Base-by-base conservation (phyloP, 1,140 invertebrate species). In the Trinorchestia longiramus region DNA sequence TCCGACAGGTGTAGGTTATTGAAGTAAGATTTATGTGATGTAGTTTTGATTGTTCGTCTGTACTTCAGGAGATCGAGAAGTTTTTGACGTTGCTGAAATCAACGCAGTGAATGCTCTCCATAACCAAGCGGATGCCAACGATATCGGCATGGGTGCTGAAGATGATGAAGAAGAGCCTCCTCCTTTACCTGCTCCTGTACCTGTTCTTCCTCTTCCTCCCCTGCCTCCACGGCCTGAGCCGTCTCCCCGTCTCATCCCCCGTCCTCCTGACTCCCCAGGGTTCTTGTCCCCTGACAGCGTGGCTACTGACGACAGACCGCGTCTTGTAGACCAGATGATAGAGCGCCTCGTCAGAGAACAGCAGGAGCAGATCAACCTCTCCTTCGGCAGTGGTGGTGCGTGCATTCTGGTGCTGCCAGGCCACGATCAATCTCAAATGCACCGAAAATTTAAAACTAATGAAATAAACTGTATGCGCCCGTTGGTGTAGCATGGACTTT, bases 1-100 rank as follows among this genome's bases (percentile, higher is more conserved):
- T 53, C 47, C 47, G 6, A 53, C 6, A 53, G 47, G 19, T 19
- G 6, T 53, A 53, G 47, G 6, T 77, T 77, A 23, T 36, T 3
- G 28, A 36, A 36, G 28, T 28, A 77, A 77, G 36, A 36, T 77
- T 77, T 1, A 77, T 77, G 1, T 77, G 15, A 28, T 77, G 62
- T 28, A 77, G 1, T 19, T 11, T 36, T 23, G 11, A 36, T 77
- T 77, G 62, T 3, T 23, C 28, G n/a, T 90, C 43, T 90, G n/a
- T 95, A 96, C 97, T 97, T 97, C 97, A 98, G 98, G 98, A 88
- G 98, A 98, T 96, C 98, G 98, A 97, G 98, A 98, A 97, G 98
- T 98, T 53, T 91, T 43, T 98, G 98, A 97, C 95, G 91, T 95
- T 44, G 96, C 96, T 8, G 95, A 96, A 44, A 28, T 94, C 8